Evolutionary conservation across 1,140 invertebrate species (phyloP).

Genomic region (Procambarus virginalis): DNA sequence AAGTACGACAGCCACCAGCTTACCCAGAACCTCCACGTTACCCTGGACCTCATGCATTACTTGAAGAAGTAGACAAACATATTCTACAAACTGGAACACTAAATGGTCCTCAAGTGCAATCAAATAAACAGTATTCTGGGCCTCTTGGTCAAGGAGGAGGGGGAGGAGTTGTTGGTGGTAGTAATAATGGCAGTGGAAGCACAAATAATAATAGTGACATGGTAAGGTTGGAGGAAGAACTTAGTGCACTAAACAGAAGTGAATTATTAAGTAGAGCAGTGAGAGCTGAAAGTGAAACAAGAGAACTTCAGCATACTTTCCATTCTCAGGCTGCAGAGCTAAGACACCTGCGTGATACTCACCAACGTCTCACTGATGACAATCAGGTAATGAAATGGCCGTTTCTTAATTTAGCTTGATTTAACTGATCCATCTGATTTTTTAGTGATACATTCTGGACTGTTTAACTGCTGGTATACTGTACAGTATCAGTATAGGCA

Average conservation of each 20-base stretch:
- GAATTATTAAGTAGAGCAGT: constrained; percentile 21
- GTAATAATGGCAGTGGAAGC: constrained; percentile 21
- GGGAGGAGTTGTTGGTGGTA: neutral
- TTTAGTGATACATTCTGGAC: no score
- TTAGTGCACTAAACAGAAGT: constrained; percentile 10
- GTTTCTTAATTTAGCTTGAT: no score
- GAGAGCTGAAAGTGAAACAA: constrained; percentile 32
- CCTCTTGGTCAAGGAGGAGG: constrained; percentile 18
- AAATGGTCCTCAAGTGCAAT: neutral
- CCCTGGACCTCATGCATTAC: constrained; percentile 38
- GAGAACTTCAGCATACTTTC: constrained; percentile 20
- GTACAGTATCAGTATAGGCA: no score
- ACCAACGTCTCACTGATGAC: constrained; percentile 68
- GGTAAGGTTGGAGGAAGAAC: constrained; percentile 38
- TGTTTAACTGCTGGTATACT: no score
- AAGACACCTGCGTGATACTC: constrained; percentile 55
- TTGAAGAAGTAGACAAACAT: constrained; percentile 28
- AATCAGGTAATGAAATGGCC: constrained; percentile 54
- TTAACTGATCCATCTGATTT: no score
- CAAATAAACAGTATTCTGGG: constrained; percentile 31
- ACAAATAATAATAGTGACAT: constrained; percentile 2
- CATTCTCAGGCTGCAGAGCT: constrained; percentile 51
- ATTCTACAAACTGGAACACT: neutral
- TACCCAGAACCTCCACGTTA: constrained; percentile 64
- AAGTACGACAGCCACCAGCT: constrained; percentile 38